Conservation (phyloP, 2,113 vertebrate species). For the Syngnathus typhle region DNA sequence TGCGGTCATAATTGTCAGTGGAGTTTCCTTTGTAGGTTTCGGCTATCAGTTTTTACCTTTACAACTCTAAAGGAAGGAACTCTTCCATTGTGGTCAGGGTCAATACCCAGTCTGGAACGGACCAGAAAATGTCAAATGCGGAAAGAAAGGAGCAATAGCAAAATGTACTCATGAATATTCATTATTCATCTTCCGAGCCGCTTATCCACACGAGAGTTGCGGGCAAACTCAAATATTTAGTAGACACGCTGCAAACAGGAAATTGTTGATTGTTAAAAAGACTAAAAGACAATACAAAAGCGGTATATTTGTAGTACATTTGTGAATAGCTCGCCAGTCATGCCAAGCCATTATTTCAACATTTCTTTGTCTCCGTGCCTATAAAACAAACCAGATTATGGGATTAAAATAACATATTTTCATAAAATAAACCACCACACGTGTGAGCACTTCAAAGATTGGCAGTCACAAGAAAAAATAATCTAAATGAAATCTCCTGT, state of each 20-base stretch:
- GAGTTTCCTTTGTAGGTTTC: constrained; percentile 31
- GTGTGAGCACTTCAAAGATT: constrained; percentile 33
- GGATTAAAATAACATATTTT: constrained; percentile 1
- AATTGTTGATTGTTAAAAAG: not conserved
- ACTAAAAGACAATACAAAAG: not conserved
- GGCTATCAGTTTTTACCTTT: constrained; percentile 23
- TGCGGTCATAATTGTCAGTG: constrained; percentile 23
- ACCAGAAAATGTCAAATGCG: constrained; percentile 31
- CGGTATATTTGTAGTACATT: not conserved
- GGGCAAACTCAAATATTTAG: no score
- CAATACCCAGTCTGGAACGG: constrained; percentile 27
- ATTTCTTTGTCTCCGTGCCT: constrained; percentile 16
- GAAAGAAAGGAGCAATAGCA: constrained; percentile 32
- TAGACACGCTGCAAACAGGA: not conserved
- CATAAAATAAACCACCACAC: constrained; percentile 24
- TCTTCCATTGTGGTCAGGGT: constrained; percentile 45
- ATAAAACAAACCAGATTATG: constrained; percentile 22
- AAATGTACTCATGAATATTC: constrained; percentile 1
- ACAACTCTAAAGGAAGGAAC: constrained; percentile 51
- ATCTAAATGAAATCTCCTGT: constrained; percentile 18
- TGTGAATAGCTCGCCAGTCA: not conserved
- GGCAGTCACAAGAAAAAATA: constrained; percentile 1
- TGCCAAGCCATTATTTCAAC: constrained; percentile 9
- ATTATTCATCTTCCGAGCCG: no score
- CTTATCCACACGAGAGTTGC: no score